Conservation (phyloP, 2,113 vertebrate genomes). For the Oxyura jamaicensis region DNA sequence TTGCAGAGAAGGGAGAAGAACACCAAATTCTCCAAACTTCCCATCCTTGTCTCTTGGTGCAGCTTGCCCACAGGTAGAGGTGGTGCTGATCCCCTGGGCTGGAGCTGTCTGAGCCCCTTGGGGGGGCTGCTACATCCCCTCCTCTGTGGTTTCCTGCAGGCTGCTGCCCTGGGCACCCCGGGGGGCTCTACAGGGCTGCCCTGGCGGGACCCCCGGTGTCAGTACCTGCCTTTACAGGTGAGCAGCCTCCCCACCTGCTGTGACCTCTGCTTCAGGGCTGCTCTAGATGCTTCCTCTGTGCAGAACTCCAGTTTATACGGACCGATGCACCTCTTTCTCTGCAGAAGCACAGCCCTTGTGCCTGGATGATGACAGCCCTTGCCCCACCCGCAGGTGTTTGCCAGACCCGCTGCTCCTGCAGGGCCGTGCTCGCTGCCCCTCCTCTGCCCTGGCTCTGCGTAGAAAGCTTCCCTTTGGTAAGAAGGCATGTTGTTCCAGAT, state of each 20-base stretch:
- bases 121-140: accelerated
- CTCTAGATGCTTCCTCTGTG: accelerated
- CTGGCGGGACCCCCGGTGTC: not conserved
- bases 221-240: accelerated
- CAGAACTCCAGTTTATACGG: not conserved
- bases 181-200: accelerated
- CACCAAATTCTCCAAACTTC: too few relatives aligned
- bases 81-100: accelerated
- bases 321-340: accelerated
- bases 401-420: not conserved
- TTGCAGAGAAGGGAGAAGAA: not conserved
- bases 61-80: accelerated
- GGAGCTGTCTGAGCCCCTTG: not conserved
- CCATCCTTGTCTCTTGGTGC: too few relatives aligned
- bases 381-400: accelerated
- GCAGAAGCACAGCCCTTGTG: not conserved
- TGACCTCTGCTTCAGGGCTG: accelerated
- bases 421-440: not conserved
- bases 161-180: not conserved
- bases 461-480: not conserved
- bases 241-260: accelerated
- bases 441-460: not conserved
- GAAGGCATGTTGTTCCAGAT: accelerated
- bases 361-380: not conserved
- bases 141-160: not conserved